phyloP scores from a whole-genome alignment of 2,113 vertebrate species.

The Dipodomys stephensi region DNA sequence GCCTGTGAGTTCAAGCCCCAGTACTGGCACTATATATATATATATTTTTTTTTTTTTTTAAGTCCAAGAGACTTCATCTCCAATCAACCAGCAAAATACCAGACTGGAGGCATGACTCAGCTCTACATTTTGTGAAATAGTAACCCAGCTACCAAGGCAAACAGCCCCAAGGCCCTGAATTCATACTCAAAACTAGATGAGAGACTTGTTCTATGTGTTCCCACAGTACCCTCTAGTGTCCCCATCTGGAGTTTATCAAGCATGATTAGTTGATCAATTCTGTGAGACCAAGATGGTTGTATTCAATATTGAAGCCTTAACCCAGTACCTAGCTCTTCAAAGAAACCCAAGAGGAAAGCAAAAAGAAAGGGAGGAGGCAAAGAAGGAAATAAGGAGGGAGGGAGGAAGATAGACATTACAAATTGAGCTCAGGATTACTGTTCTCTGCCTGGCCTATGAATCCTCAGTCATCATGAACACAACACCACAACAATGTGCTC shows the following conservation, averaged over 20 bases:
- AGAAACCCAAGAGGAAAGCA: not conserved
- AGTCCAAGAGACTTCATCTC: too few species aligned
- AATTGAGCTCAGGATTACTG: accelerated
- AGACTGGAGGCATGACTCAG: too few species aligned
- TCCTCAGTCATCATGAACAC: not conserved
- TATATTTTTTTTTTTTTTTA: too few species aligned
- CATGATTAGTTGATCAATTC: not conserved
- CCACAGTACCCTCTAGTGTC: accelerated
- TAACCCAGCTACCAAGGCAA: too few species aligned
- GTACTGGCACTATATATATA: too few species aligned
- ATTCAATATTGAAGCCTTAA: not conserved
- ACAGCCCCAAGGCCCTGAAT: too few species aligned
- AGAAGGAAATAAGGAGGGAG: not conserved
- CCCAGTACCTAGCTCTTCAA: not conserved
- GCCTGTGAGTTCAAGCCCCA: too few species aligned
- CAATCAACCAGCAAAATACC: too few species aligned
- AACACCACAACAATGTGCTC: accelerated
- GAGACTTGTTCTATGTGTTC: too few species aligned
- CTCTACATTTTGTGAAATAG: too few species aligned
- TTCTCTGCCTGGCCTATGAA: not conserved
- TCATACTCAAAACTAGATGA: not conserved
- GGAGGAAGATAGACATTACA: accelerated
- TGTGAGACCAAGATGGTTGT: not conserved
- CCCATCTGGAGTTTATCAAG: accelerated
- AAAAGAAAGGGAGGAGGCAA: not conserved